Base-by-base conservation (phyloP, 2,888 invertebrate species). In the Drosophila incognita region DNA sequence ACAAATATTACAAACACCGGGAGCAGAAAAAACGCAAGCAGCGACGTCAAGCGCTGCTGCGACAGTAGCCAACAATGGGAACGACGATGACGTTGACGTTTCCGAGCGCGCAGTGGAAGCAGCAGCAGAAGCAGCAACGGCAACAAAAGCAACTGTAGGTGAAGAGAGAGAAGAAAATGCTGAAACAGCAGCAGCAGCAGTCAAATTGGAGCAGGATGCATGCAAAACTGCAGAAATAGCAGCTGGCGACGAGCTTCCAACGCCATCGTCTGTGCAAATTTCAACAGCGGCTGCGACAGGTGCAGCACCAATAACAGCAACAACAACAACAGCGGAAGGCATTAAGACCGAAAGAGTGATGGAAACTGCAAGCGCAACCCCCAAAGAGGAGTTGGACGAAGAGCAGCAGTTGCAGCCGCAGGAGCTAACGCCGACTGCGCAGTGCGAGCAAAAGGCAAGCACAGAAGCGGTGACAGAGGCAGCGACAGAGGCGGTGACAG, bases 131-230 rank as follows among this genome's bases (percentile, higher is more conserved):
- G 70, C 67, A 63, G 66, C 33, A 27, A 58, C 59, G 56, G 27
- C 36, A 52, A 15, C 59, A 56, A 53, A 27, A 72, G 33, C 66
- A 74, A 67, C 49, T 64, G 33, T 46, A 60, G 40, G 36, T n/a
- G 24, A 51, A 33, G 60, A 52, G 8, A 46, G 46, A 31, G 48
- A 31, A 48, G 58, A 27, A 49, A 71, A 51, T 42, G 49, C 31
- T 29, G 33, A 61, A 38, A 62, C 24, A 49, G n/a, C 24, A 42
- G 68, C 35, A 49, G n/a, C 69, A n/a, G 57, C 64, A 40, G 74
- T 81, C 35, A 77, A 81, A 78, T 51, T 78, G 52, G 81, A 81
- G 69, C 81, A 81, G 73, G 81, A 75, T 74, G 48, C 59, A 29
- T 62, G 51, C 31, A 76, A 73, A 69, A 72, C 51, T 31, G 57